Evolutionary conservation across 2,797 vertebrate genomes (phyloP).

Genomic region (Chelon auratus): DNA sequence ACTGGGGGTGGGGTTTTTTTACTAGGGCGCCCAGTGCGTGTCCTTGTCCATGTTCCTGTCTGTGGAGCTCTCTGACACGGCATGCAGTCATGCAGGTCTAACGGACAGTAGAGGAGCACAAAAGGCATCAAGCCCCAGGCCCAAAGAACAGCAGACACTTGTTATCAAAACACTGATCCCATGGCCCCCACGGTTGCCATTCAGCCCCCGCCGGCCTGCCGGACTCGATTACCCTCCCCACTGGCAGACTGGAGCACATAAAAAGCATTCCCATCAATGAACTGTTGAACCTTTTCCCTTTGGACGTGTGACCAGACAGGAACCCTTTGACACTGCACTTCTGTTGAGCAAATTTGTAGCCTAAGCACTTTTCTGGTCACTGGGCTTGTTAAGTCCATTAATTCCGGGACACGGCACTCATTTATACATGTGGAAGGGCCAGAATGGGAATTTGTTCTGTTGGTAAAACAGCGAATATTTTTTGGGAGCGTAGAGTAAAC

Average conservation of each 20-base stretch:
- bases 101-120: conserved; percentile 78
- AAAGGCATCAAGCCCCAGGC: conserved; percentile 80
- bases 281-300: conserved; percentile 86
- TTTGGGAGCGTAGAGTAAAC: conserved; percentile 82
- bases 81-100: conserved; percentile 81
- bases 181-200: conserved; percentile 75
- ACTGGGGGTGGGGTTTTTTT: conserved; percentile 11
- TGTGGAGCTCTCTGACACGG: conserved; percentile 66
- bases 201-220: conserved; percentile 77
- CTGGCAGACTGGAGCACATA: conserved; percentile 82
- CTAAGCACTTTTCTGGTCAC: conserved; percentile 87
- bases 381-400: conserved; percentile 86
- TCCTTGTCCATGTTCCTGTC: conserved; percentile 60
- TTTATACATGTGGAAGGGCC: conserved; percentile 82
- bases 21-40: conserved; percentile 40
- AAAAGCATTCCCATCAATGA: conserved; percentile 88
- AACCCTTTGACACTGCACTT: conserved; percentile 87
- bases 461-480: conserved; percentile 88
- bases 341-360: conserved; percentile 83
- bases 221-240: conserved; percentile 81
- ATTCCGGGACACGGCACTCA: conserved; percentile 86
- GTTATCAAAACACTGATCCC: conserved; percentile 88
- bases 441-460: conserved; percentile 87
- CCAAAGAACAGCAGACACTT: conserved; percentile 85
- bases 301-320: conserved; percentile 85